These are phyloP conservation scores for Helicolenus hilgendorfi DNA, from an alignment of 2,797 vertebrate genomes.

Conservation along the genomic window DNA sequence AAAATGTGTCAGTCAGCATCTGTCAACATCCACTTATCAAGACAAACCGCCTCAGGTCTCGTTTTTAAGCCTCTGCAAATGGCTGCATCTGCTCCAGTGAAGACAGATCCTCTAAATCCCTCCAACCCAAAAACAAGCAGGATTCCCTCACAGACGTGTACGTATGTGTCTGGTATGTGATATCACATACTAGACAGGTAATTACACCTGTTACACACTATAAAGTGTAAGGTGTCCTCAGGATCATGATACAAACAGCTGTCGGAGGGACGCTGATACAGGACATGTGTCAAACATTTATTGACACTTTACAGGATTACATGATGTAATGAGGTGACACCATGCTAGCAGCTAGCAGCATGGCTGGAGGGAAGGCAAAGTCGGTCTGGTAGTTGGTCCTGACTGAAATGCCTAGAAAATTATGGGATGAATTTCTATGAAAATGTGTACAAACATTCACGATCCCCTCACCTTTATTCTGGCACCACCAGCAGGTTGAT, in stretches of 20 bases:
- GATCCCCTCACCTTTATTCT: too few species aligned
- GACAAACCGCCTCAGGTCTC: neutral
- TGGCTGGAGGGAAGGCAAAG: neutral
- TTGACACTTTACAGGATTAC: neutral
- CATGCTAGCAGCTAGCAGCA: neutral
- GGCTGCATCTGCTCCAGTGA: neutral
- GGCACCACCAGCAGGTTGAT: too few species aligned
- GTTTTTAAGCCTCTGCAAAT: neutral
- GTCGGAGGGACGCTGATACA: neutral
- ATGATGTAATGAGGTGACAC: neutral
- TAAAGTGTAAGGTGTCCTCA: neutral
- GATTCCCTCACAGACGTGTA: neutral
- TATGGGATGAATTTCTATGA: neutral
- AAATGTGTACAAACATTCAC: neutral
- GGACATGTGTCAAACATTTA: neutral
- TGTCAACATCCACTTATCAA: constrained; percentile 20
- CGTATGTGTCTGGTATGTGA: neutral
- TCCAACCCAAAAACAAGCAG: neutral
- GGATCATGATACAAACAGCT: neutral
- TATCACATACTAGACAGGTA: neutral
- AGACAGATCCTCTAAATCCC: neutral
- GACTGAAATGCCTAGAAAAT: neutral
- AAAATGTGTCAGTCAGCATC: neutral
- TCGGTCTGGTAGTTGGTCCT: neutral
- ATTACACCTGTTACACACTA: neutral